Evolutionary conservation across 2,888 invertebrate species (phyloP).

Genomic region (Lissocephala sabroskyi): DNA sequence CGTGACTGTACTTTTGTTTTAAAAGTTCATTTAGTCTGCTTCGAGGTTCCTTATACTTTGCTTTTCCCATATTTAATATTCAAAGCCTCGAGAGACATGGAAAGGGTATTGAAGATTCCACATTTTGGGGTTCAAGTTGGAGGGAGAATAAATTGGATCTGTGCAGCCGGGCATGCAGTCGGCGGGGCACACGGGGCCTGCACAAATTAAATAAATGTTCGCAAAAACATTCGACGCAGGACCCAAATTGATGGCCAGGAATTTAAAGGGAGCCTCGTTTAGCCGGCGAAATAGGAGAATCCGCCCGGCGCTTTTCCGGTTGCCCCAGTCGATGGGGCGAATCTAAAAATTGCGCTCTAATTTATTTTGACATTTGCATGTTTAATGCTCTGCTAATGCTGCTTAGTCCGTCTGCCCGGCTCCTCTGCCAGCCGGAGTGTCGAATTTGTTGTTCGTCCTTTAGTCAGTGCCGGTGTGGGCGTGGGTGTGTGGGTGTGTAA

Average conservation of each 20-base stretch:
- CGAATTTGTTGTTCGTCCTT: not conserved
- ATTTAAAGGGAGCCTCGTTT: constrained; percentile 15
- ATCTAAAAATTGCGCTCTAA: constrained; percentile 20
- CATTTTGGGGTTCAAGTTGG: no score
- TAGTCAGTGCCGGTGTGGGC: no score
- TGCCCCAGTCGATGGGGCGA: not conserved
- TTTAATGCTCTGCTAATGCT: constrained; percentile 34
- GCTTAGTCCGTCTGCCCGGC: constrained; percentile 2
- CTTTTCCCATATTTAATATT: no score
- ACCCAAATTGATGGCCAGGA: not conserved
- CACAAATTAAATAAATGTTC: constrained; percentile 62
- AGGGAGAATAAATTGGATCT: constrained; percentile 64
- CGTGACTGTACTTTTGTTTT: no score
- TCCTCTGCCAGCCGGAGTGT: not conserved
- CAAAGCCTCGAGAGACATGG: no score
- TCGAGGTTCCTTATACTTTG: no score
- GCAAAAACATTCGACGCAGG: constrained; percentile 36
- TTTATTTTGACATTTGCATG: constrained; percentile 51
- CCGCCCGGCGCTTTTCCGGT: not conserved
- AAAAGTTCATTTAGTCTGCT: no score
- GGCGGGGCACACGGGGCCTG: constrained; percentile 11
- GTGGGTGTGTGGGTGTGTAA: constrained; percentile 9
- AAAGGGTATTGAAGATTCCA: no score
- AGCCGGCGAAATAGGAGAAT: no score
- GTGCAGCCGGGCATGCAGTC: constrained; percentile 39